phyloP scores from a whole-genome alignment of 2,113 vertebrate genomes.

The Ivindomyrus marchei region DNA sequence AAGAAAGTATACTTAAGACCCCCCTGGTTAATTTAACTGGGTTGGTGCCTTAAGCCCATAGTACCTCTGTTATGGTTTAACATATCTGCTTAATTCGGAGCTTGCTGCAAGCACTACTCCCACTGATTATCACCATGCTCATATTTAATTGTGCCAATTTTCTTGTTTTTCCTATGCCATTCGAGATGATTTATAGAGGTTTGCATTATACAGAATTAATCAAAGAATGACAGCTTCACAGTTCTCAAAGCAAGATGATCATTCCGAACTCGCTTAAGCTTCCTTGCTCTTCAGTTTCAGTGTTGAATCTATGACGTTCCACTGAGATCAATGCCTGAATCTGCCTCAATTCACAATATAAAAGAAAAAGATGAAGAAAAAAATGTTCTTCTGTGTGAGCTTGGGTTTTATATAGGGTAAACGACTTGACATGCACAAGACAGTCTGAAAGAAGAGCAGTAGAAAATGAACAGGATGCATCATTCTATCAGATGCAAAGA shows the following conservation, averaged over 20 bases:
- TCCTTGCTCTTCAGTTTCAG: neutral
- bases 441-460: neutral
- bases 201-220: neutral
- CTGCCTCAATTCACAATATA: neutral
- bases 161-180: neutral
- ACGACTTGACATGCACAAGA: neutral
- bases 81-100: neutral
- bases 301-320: neutral
- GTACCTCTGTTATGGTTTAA: neutral
- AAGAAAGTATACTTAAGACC: neutral
- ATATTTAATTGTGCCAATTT: neutral
- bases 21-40: neutral
- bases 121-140: neutral
- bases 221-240: neutral
- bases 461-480: neutral
- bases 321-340: neutral
- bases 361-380: neutral
- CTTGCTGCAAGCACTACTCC: neutral
- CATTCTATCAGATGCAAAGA: neutral
- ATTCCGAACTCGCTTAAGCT: neutral
- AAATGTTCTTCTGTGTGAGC: neutral
- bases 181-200: neutral
- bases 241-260: neutral
- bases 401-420: neutral
- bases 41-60: neutral